These are phyloP conservation scores for Antheraea mylitta DNA, from an alignment of 1,140 invertebrate genomes.

Conservation along the genomic window DNA sequence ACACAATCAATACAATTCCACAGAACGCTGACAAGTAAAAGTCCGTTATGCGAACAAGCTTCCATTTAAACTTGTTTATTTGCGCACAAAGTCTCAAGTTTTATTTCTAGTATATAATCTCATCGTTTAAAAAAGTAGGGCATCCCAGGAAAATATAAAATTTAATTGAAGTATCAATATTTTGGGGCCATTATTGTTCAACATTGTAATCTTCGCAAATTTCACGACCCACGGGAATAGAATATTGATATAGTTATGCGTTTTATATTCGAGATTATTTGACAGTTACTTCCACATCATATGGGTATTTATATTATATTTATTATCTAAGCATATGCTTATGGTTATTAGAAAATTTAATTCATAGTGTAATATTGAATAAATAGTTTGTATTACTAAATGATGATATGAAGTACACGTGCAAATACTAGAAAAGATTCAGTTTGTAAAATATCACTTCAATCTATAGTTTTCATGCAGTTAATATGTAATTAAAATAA, in stretches of 20 bases:
- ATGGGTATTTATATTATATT: not conserved
- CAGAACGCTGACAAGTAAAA: not conserved
- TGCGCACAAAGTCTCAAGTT: not conserved
- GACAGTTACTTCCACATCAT: not conserved
- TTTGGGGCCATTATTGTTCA: not conserved
- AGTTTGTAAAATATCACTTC: not conserved
- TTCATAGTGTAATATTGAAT: too few relatives aligned
- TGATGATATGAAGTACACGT: not conserved
- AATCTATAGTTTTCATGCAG: too few relatives aligned
- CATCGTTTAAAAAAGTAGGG: not conserved
- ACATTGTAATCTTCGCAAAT: not conserved
- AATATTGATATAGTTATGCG: too few relatives aligned
- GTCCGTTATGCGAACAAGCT: not conserved
- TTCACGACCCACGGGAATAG: not conserved
- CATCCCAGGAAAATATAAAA: not conserved
- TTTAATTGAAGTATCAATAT: not conserved
- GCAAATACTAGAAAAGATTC: not conserved
- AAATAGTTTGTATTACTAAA: too few relatives aligned
- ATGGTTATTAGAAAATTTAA: too few relatives aligned
- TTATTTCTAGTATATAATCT: not conserved
- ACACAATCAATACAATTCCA: not conserved
- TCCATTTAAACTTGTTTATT: not conserved
- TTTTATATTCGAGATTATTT: not conserved
- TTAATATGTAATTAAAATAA: too few relatives aligned
- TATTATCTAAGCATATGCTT: not conserved